Evolutionary conservation across 2,113 vertebrate genomes (phyloP).

Genomic region (Lathamus discolor): DNA sequence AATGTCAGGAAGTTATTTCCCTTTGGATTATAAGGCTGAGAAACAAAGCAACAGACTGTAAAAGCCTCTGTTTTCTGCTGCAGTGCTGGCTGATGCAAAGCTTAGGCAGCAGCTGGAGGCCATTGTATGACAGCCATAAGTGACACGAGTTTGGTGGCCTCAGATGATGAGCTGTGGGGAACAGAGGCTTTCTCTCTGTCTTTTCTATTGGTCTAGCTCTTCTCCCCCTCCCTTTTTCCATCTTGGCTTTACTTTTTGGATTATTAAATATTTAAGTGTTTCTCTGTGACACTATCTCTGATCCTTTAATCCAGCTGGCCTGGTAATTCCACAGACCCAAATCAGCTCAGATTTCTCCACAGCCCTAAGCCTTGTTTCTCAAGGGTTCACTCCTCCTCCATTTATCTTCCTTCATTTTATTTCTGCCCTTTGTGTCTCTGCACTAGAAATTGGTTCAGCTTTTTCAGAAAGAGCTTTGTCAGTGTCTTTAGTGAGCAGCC

Average conservation of each 20-base stretch:
- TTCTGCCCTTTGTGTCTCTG: constrained; percentile 49
- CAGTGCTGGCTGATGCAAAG: background rate
- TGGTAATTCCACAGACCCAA: constrained; percentile 66
- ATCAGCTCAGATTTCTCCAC: constrained; percentile 67
- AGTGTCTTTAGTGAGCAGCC: constrained; percentile 19
- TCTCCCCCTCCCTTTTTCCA: background rate
- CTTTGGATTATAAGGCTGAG: background rate
- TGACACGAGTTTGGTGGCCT: background rate
- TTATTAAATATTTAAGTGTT: constrained; percentile 68
- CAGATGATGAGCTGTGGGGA: background rate
- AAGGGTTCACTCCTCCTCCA: constrained; percentile 44
- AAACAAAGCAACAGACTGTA: constrained; percentile 3
- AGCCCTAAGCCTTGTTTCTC: constrained; percentile 61
- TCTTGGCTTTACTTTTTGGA: constrained; percentile 44
- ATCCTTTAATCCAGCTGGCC: constrained; percentile 70
- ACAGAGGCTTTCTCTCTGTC: background rate
- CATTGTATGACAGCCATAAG: background rate
- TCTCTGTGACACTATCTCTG: constrained; percentile 66
- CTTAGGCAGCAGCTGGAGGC: background rate
- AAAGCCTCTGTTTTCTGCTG: constrained; percentile 32
- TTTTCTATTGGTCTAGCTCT: background rate
- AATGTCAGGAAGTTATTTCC: constrained; percentile 22
- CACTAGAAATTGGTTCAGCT: constrained; percentile 61
- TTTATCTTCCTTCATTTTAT: constrained; percentile 52
- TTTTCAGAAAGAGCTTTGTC: constrained; percentile 13